Conservation (phyloP, 2,113 vertebrate species). For the Engraulis encrasicolus region DNA sequence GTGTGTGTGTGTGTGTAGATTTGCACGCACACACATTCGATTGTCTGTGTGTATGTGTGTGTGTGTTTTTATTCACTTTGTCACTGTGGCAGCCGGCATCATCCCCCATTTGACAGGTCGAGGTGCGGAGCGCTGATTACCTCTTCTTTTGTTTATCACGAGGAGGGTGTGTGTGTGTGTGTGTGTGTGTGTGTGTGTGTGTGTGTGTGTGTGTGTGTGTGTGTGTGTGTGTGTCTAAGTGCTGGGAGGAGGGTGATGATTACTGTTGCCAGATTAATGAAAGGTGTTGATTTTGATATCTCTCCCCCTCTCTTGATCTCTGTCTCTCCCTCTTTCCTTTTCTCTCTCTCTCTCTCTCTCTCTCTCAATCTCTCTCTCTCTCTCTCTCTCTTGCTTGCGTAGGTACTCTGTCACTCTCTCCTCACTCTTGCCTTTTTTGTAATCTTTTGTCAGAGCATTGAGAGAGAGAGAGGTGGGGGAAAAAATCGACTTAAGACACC, state of each 20-base stretch:
- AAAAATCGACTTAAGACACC: background rate
- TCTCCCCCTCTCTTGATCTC: background rate
- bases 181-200: background rate
- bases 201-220: background rate
- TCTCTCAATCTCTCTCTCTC: background rate
- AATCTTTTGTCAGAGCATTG: background rate
- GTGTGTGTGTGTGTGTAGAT: background rate
- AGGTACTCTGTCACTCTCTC: background rate
- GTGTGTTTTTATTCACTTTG: no score
- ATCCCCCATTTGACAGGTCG: no score
- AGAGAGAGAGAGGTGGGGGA: background rate
- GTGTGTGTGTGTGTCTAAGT: background rate
- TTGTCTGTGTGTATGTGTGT: background rate
- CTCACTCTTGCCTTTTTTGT: background rate
- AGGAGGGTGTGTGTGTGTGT: background rate
- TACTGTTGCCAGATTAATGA: constrained; percentile 12
- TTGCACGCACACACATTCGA: no score
- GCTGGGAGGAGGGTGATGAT: background rate
- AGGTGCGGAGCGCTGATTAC: no score
- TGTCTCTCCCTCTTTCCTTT: background rate
- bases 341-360: background rate
- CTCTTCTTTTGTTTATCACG: no score
- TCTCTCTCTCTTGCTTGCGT: background rate
- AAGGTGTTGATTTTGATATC: constrained; percentile 14
- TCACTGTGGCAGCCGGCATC: no score